Evolutionary conservation across 2,797 vertebrate genomes (phyloP), one percentile per base, ranked within the genome.

Genomic region (Sebastes alutus): DNA sequence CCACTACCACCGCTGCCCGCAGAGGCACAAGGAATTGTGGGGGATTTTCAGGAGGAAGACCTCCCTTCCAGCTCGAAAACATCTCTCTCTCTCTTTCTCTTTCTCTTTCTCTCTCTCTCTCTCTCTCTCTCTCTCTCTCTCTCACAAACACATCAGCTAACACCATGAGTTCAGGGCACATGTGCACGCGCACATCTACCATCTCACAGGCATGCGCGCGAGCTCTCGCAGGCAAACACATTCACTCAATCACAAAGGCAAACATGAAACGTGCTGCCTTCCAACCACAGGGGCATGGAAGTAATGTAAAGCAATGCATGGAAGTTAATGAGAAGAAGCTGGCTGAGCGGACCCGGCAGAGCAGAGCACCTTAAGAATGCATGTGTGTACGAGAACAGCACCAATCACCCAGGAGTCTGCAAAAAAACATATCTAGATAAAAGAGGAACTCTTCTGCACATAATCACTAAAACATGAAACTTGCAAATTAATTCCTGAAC

Each of bases 11-110:
- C 66, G 8, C 27, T 27, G 58, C 58, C 70, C 85, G 63, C 91
- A 76, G 91, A 93, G 89, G 84, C 93, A 92, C 93, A 92, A 84
- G 85, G 92, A 81, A 96, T 95, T 95, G 91, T 94, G 94, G 93
- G 92, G 92, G 72, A 88, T 88, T 93, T 94, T 86, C 71, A 86
- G 80, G 81, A 62, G 88, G 85, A 83, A 92, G 87, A 93, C 90
- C 91, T 92, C 93, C 91, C 90, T 85, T 82, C 22, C 42, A 73
- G 74, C 79, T 91, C 79, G 60, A 91, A 91, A 91, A 88, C 86
- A 84, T 22, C 84, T 72, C 72, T 42, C 69, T 42, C 69, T 62
- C 72, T 55, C 54, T 63, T 33, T 42, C 66, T 42, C 35, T 32
- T 46, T 67, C 27, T 42, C 71, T 42, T 23, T 30, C 71, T 62